Evolutionary conservation across 2,797 vertebrate species (phyloP).

Genomic region (Sitta carolinensis): DNA sequence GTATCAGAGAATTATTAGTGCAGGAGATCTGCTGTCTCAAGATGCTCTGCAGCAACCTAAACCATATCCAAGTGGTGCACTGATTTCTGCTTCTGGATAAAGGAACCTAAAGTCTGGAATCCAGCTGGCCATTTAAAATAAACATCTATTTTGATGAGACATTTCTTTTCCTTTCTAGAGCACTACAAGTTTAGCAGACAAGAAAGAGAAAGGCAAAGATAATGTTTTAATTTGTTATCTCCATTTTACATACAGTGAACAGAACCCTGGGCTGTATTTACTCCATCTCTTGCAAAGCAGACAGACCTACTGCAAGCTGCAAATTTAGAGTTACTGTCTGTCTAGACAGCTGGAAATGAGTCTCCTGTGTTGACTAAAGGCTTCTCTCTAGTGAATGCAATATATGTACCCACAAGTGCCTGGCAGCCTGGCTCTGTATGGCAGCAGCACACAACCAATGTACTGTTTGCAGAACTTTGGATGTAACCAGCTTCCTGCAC

Average conservation of each 20-base stretch:
- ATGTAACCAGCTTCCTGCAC: not conserved
- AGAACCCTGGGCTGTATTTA: not conserved
- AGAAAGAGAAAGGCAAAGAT: not conserved
- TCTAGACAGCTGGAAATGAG: not conserved
- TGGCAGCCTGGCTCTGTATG: not conserved
- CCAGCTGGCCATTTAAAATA: not conserved
- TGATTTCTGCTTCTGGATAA: not conserved
- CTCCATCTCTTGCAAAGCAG: not conserved
- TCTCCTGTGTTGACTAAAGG: not conserved
- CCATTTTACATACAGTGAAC: not conserved
- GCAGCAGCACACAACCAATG: not conserved
- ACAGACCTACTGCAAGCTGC: not conserved
- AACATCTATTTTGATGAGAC: not conserved
- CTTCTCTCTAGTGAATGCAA: not conserved
- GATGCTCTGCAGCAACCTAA: not conserved
- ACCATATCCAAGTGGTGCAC: not conserved
- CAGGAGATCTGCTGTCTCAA: not conserved
- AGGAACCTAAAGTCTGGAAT: not conserved
- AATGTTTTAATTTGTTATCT: not conserved
- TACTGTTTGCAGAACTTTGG: not conserved
- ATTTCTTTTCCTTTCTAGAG: not conserved
- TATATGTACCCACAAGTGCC: not conserved
- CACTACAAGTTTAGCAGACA: not conserved
- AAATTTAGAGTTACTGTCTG: not conserved
- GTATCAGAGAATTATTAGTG: not conserved